phyloP scores from a whole-genome alignment of 2,888 invertebrate species.

The Thumatha senex region DNA sequence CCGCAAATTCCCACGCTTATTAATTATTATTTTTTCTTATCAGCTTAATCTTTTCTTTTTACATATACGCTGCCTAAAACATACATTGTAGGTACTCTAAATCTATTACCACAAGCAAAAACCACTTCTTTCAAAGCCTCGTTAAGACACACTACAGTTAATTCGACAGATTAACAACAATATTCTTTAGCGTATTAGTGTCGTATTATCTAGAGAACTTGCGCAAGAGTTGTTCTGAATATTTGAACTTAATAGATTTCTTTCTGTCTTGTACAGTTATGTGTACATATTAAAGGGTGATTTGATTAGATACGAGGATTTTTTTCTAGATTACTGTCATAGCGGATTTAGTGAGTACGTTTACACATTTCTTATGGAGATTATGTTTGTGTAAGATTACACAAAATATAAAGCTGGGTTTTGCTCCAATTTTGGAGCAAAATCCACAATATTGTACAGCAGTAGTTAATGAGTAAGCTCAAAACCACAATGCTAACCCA shows the following conservation, averaged over 20 bases:
- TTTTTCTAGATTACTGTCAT: not conserved
- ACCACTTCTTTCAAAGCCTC: constrained; percentile 18
- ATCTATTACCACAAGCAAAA: not conserved
- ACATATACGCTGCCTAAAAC: not conserved
- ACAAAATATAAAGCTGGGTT: too few species aligned
- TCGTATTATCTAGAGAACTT: constrained; percentile 51
- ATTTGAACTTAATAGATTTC: constrained; percentile 6
- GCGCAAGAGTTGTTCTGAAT: constrained; percentile 33
- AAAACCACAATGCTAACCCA: not conserved
- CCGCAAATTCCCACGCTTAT: constrained; percentile 3
- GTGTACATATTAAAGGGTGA: not conserved
- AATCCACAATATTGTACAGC: not conserved
- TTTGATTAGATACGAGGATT: constrained; percentile 3
- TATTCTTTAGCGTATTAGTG: constrained; percentile 55
- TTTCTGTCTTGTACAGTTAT: not conserved
- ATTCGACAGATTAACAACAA: constrained; percentile 47
- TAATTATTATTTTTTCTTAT: not conserved
- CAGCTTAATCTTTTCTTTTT: not conserved
- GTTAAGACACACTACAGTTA: constrained; percentile 41
- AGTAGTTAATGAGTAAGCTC: too few species aligned
- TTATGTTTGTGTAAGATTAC: not conserved
- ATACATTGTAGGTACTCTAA: not conserved
- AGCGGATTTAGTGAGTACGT: too few species aligned
- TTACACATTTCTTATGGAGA: too few species aligned
- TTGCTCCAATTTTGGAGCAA: not conserved